phyloP scores from a whole-genome alignment of 2,797 vertebrate species.

The Pterois miles region DNA sequence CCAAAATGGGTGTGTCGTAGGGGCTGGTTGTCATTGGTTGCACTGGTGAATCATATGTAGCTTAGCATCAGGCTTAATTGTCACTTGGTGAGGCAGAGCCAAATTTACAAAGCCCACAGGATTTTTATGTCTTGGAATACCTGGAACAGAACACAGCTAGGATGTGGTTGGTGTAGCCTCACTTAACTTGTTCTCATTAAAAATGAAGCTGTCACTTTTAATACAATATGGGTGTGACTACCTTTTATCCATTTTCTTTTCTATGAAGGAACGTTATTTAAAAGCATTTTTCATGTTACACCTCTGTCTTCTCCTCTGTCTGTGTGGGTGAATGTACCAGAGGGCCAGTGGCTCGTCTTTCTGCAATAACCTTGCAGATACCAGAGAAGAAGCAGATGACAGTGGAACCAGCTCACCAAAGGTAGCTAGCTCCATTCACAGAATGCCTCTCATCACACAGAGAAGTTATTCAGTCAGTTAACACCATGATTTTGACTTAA shows the following conservation, averaged over 20 bases:
- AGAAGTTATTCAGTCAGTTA: neutral
- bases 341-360: conserved; percentile 65
- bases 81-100: too few relatives aligned
- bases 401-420: conserved; percentile 73
- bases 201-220: neutral
- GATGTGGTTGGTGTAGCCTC: neutral
- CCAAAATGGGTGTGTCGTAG: too few relatives aligned
- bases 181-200: neutral
- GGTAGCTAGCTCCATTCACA: conserved; percentile 24
- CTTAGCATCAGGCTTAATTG: too few relatives aligned
- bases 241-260: neutral
- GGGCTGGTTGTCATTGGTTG: too few relatives aligned
- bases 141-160: neutral
- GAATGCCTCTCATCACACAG: neutral
- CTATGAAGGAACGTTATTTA: neutral
- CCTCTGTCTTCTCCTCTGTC: neutral
- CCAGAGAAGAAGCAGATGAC: conserved; percentile 70
- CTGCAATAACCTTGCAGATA: conserved; percentile 70
- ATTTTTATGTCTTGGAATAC: too few relatives aligned
- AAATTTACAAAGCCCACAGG: too few relatives aligned
- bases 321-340: conserved; percentile 35
- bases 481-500: neutral
- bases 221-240: neutral
- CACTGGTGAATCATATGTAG: too few relatives aligned
- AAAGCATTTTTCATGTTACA: neutral